A percentile compares a stretch with the other conserved stretches of the same genome.
These are phyloP conservation scores for Petromus typicus DNA, from an alignment of 2,113 vertebrate species.

Conservation along the genomic window DNA sequence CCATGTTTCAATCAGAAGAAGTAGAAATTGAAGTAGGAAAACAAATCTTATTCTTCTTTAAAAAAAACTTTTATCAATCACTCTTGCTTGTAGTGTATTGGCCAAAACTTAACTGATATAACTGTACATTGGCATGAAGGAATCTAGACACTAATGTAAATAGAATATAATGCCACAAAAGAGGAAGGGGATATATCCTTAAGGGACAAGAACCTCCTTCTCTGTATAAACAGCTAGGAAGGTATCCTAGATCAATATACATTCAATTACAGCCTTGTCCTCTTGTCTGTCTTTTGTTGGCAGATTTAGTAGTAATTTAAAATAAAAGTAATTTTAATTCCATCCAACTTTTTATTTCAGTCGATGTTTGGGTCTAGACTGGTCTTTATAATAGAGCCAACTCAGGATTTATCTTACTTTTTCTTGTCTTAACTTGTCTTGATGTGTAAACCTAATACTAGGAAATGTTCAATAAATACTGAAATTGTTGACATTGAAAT, in stretches of 20 bases:
- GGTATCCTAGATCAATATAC: neutral
- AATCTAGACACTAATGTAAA: neutral
- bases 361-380: neutral
- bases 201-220: neutral
- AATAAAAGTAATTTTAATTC: conserved; percentile 36
- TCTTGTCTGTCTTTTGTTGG: neutral
- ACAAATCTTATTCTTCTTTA: neutral
- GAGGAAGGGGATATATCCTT: neutral
- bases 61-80: neutral
- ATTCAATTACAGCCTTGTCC: neutral
- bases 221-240: neutral
- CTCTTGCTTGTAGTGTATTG: neutral
- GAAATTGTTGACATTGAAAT: conserved; percentile 9
- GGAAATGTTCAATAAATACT: neutral
- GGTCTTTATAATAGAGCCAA: neutral
- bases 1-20: neutral
- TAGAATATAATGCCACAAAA: neutral
- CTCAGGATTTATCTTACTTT: neutral
- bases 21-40: neutral
- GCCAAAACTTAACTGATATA: neutral
- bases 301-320: neutral
- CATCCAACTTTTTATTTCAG: neutral
- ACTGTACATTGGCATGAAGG: neutral
- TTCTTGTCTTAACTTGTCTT: neutral
- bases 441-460: neutral